These are phyloP conservation scores for Gymnarchus niloticus DNA, from an alignment of 2,113 vertebrate species.

Conservation along the genomic window DNA sequence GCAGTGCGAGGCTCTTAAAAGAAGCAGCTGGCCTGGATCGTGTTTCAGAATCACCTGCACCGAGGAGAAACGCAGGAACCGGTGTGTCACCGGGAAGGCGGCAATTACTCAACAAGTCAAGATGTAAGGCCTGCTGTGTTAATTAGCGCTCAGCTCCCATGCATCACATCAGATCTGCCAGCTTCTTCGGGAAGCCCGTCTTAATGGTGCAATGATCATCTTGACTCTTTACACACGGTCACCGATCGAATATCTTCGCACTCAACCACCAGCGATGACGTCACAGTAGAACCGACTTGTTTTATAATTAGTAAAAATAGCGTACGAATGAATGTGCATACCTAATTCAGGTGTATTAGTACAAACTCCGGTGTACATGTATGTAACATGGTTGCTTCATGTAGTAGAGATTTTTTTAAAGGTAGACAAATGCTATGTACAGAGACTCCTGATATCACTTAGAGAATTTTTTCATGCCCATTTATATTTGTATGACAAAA, in stretches of 20 bases:
- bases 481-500: no score
- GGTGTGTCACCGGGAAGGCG: conserved; percentile 50
- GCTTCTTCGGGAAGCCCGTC: conserved; percentile 32
- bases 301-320: not conserved
- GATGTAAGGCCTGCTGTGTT: conserved; percentile 53
- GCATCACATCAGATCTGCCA: conserved; percentile 36
- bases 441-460: no score
- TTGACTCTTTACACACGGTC: not conserved
- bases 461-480: no score
- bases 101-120: conserved; percentile 61
- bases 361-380: not conserved
- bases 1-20: conserved; percentile 36
- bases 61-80: conserved; percentile 58
- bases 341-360: not conserved
- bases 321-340: not conserved
- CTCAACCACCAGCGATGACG: not conserved
- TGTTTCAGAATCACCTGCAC: conserved; percentile 75
- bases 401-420: no score
- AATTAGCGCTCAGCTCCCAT: conserved; percentile 52
- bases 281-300: not conserved
- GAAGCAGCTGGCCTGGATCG: conserved; percentile 75
- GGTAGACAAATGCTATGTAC: no score
- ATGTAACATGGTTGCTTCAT: no score
- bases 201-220: conserved; percentile 7
- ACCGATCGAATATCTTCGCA: not conserved